These are phyloP conservation scores for Campoplex capitator DNA, from an alignment of 2,888 invertebrate genomes.

Conservation along the genomic window DNA sequence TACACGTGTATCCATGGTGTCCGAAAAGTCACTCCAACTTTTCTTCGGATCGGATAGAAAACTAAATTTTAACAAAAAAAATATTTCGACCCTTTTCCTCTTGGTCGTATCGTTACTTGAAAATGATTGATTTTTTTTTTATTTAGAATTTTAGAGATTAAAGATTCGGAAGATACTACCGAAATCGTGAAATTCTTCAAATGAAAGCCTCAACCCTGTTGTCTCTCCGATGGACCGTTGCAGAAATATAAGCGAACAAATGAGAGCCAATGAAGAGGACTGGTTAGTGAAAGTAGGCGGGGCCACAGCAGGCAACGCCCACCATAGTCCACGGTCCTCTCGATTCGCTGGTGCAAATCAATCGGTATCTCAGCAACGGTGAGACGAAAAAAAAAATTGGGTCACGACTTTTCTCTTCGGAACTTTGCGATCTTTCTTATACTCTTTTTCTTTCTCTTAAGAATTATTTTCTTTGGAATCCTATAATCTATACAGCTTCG, in stretches of 20 bases:
- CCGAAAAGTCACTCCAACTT: not conserved
- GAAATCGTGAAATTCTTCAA: not conserved
- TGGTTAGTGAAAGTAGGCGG: not conserved
- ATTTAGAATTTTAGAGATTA: not conserved
- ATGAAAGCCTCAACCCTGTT: not conserved
- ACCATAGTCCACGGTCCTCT: not conserved
- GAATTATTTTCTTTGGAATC: not conserved
- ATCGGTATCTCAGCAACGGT: not conserved
- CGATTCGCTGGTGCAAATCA: not conserved
- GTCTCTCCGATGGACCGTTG: not conserved
- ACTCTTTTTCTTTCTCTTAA: too few species aligned
- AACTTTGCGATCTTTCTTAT: not conserved
- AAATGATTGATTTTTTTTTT: not conserved
- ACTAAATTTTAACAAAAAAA: not conserved
- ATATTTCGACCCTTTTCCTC: not conserved
- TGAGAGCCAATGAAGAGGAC: not conserved
- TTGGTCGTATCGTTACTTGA: not conserved
- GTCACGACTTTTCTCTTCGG: not conserved
- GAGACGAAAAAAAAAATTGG: not conserved
- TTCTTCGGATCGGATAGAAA: not conserved
- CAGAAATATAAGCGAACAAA: not conserved
- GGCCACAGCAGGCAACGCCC: not conserved
- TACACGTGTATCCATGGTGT: not conserved
- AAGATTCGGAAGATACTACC: not conserved
- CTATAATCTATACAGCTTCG: not conserved